Percentiles rank a stretch among this genome's conserved stretches.
These are phyloP conservation scores for Rhynchophorus ferrugineus DNA, from an alignment of 1,140 invertebrate genomes.

Conservation along the genomic window DNA sequence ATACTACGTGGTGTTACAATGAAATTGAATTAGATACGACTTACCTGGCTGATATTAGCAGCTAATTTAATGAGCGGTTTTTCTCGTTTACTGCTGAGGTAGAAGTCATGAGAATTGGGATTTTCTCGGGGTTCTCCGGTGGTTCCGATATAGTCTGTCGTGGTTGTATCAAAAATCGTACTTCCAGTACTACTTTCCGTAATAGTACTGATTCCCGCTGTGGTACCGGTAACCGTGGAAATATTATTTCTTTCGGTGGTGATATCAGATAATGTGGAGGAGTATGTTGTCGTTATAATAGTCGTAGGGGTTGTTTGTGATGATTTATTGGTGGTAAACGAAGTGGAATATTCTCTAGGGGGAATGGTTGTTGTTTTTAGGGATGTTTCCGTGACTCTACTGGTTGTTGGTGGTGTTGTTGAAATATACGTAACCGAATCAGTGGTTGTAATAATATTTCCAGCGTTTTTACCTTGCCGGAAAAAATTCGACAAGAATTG, in stretches of 20 bases:
- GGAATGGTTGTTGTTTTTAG: conserved; percentile 3
- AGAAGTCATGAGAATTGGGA: conserved; percentile 37
- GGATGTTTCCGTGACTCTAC: conserved; percentile 13
- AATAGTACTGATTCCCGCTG: conserved; percentile 6
- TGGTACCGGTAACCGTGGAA: conserved; percentile 10
- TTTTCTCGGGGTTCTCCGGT: conserved; percentile 48
- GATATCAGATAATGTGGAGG: conserved; percentile 10
- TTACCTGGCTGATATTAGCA: conserved; percentile 49
- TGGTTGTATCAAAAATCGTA: conserved; percentile 30
- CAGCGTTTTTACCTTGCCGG: conserved; percentile 31
- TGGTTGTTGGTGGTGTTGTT: conserved; percentile 11
- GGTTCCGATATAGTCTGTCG: conserved; percentile 33
- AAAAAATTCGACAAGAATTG: conserved; percentile 33
- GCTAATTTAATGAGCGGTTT: conserved; percentile 50
- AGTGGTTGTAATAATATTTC: conserved; percentile 5
- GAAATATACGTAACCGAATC: conserved; percentile 8
- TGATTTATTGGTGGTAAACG: conserved; percentile 20
- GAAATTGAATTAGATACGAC: conserved; percentile 22
- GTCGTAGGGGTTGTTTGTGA: conserved; percentile 8
- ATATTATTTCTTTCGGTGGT: conserved; percentile 7
- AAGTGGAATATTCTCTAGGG: conserved; percentile 6
- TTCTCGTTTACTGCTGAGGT: conserved; percentile 34
- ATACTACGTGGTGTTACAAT: no score
- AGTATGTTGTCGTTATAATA: conserved; percentile 4
- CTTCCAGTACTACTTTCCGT: conserved; percentile 25